Base-by-base conservation (phyloP, 2,888 invertebrate species). In the Drosophila prostipennis region DNA sequence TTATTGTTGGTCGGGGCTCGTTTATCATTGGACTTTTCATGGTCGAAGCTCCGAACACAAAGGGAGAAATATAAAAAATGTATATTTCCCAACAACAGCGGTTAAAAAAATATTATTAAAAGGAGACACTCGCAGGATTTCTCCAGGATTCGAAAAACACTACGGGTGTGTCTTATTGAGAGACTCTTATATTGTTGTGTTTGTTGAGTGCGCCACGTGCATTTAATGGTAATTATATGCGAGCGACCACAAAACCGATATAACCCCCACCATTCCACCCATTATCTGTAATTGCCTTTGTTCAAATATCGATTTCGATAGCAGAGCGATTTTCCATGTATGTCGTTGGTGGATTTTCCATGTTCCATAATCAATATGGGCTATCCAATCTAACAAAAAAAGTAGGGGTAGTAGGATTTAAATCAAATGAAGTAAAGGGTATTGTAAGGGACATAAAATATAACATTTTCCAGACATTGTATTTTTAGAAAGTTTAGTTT, bases 201-300 rank as follows among this genome's bases (percentile, higher is more conserved):
- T 23, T 13, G 13, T 2, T 14, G 19, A 13, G 19, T 16, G 71
- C 34, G 53, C 48, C 64, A 67, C 42, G 56, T 55, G 67, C 56
- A 69, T 69, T 68, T 40, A 40, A 67, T 48, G 69, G 23, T 48
- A 64, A 64, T 64, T 67, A 49, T 49, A 58, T 43, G 69, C 49
- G 39, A 32, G 52, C 37, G 39, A 32, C 26, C 46, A 46, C 45
- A 40, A 43, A 19, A 32, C 43, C 64, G 45, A 63, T 36, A 52
- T 39, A 14, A 29, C 57, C 55, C 16, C 55, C 36, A 23, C 52
- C 37, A 23, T 45, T 26, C 37, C 55, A 71, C 13, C 74, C 70
- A 87, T 79, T 82, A 82, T 86, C 82, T 77, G 68, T 82, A 82
- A 82, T 85, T 85, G 82, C 65, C 79, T 61, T 84, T 84, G 73